Evolutionary conservation across 2,797 vertebrate genomes (phyloP).

Genomic region (Spondyliosoma cantharus): DNA sequence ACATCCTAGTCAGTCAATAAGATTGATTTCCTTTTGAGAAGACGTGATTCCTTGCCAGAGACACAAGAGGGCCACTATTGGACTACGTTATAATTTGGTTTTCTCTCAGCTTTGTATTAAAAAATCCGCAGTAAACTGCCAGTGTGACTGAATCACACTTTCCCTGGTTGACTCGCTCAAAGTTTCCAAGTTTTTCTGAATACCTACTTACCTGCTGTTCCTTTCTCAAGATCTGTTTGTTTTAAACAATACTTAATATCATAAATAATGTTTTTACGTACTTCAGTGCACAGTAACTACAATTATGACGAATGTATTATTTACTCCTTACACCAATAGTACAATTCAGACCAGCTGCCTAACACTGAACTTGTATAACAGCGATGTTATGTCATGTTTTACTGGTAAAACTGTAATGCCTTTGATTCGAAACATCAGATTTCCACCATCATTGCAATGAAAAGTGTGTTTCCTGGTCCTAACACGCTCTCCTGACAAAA

Average conservation of each 20-base stretch:
- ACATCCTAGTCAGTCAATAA: conserved; percentile 3
- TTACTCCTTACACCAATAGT: not conserved
- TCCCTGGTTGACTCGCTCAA: not conserved
- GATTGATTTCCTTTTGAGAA: not conserved
- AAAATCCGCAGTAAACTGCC: not conserved
- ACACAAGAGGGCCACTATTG: not conserved
- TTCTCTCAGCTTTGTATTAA: not conserved
- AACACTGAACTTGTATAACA: not conserved
- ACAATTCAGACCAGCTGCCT: not conserved
- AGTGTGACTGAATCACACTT: not conserved
- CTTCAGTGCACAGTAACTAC: not conserved
- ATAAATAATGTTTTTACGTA: not conserved
- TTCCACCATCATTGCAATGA: not conserved
- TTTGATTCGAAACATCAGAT: not conserved
- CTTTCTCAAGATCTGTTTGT: not conserved
- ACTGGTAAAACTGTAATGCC: not conserved
- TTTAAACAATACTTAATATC: not conserved
- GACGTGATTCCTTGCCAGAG: not conserved
- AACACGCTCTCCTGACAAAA: too few species aligned
- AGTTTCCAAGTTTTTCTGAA: not conserved
- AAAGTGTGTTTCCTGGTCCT: not conserved
- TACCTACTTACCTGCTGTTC: too few species aligned
- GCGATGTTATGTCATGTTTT: not conserved
- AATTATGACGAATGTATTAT: not conserved
- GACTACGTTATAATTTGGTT: not conserved